These are phyloP conservation scores for Danio kyathit DNA, from an alignment of 2,797 vertebrate species.

Conservation along the genomic window DNA sequence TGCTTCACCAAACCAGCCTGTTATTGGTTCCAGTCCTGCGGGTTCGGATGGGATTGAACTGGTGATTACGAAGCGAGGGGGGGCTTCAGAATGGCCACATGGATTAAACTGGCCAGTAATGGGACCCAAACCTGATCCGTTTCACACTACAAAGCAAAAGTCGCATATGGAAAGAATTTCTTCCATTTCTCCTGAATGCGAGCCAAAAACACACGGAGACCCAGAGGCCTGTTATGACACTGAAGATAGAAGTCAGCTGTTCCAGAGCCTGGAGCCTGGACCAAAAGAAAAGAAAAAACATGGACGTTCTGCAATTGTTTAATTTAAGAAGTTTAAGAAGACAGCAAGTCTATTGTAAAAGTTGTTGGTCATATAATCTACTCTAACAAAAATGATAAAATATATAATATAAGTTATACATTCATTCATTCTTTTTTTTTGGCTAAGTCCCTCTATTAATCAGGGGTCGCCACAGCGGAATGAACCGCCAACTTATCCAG, in stretches of 20 bases:
- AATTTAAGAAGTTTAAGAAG: not conserved
- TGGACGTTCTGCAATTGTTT: constrained; percentile 2
- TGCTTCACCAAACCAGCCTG: constrained; percentile 28
- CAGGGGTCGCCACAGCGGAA: too few relatives aligned
- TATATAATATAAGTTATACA: not conserved
- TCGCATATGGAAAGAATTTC: constrained; percentile 67
- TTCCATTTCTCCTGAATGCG: constrained; percentile 48
- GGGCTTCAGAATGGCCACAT: constrained; percentile 30
- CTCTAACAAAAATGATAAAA: not conserved
- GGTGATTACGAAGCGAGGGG: constrained; percentile 32
- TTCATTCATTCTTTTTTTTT: too few relatives aligned
- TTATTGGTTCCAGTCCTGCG: constrained; percentile 59
- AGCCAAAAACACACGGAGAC: constrained; percentile 51
- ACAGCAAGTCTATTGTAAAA: not conserved
- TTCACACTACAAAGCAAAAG: constrained; percentile 66
- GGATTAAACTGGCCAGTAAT: constrained; percentile 52
- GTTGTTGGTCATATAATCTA: not conserved
- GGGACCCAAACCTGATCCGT: constrained; percentile 56
- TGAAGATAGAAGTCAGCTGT: constrained; percentile 62
- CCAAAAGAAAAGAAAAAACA: not conserved
- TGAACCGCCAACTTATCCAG: too few relatives aligned
- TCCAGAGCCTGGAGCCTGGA: not conserved
- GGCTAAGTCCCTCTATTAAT: too few relatives aligned
- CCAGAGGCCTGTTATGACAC: constrained; percentile 60
- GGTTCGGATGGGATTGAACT: constrained; percentile 24